Conservation (phyloP, 2,888 invertebrate species). For the Acanthoscelides obtectus region DNA sequence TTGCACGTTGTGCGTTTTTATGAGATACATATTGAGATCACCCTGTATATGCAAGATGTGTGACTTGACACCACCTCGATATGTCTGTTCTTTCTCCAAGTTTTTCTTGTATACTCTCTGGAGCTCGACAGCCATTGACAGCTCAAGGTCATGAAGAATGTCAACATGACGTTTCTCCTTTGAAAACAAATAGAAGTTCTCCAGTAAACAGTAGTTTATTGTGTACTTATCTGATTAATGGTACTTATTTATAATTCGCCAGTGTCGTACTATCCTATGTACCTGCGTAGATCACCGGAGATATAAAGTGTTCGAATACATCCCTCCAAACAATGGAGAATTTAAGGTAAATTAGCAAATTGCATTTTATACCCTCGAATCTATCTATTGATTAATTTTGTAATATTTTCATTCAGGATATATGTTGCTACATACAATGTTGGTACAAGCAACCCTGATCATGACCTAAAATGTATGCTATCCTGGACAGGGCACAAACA, state of each 20-base stretch:
- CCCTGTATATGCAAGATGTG: no score
- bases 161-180: neutral
- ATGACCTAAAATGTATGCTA: slow-evolving; percentile 65
- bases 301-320: neutral
- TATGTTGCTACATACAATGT: slow-evolving; percentile 91
- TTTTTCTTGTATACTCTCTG: no score
- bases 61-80: no score
- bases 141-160: neutral
- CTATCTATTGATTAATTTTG: neutral
- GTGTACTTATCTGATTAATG: neutral
- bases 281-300: neutral
- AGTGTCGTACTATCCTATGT: neutral
- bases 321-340: slow-evolving; percentile 11
- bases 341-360: slow-evolving; percentile 12
- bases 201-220: neutral
- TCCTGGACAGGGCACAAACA: slow-evolving; percentile 53
- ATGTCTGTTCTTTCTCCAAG: no score
- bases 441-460: slow-evolving; percentile 71
- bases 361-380: neutral
- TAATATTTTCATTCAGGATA: slow-evolving; percentile 50
- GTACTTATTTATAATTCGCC: neutral
- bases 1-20: no score
- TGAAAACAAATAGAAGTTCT: no score
- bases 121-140: no score
- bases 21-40: no score